These are phyloP conservation scores for Scrobipalpa costella DNA, from an alignment of 2,888 invertebrate species.

Conservation along the genomic window DNA sequence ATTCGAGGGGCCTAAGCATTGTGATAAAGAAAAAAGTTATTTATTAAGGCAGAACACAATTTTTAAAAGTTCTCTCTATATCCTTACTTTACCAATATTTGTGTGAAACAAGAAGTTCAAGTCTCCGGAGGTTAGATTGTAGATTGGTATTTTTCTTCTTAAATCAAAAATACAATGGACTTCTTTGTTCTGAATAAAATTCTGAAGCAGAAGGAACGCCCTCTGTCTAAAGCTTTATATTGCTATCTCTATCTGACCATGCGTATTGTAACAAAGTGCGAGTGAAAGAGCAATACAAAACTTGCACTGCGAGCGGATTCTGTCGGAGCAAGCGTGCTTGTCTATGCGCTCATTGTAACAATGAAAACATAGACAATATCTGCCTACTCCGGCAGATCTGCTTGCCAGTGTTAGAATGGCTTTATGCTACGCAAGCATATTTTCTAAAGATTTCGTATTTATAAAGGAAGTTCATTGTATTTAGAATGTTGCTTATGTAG, in stretches of 20 bases:
- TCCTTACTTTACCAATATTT: slow-evolving; percentile 33
- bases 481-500: slow-evolving; percentile 41
- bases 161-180: slow-evolving; percentile 36
- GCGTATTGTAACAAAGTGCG: no score
- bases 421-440: no score
- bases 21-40: slow-evolving; percentile 53
- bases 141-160: slow-evolving; percentile 34
- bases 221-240: no score
- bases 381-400: no score
- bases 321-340: no score
- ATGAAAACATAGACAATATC: no score
- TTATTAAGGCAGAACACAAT: slow-evolving; percentile 57
- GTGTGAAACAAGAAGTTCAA: slow-evolving; percentile 56
- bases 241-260: no score
- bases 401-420: no score
- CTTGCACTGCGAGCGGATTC: no score
- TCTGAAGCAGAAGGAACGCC: no score
- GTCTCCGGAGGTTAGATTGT: slow-evolving; percentile 42
- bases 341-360: neutral
- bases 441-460: no score
- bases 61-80: slow-evolving; percentile 31
- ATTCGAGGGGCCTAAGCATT: slow-evolving; percentile 35
- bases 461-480: slow-evolving; percentile 36
- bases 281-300: no score
- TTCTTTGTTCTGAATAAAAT: slow-evolving; percentile 23